Conservation (phyloP, 2,113 vertebrate genomes). For the Ifrita kowaldi region DNA sequence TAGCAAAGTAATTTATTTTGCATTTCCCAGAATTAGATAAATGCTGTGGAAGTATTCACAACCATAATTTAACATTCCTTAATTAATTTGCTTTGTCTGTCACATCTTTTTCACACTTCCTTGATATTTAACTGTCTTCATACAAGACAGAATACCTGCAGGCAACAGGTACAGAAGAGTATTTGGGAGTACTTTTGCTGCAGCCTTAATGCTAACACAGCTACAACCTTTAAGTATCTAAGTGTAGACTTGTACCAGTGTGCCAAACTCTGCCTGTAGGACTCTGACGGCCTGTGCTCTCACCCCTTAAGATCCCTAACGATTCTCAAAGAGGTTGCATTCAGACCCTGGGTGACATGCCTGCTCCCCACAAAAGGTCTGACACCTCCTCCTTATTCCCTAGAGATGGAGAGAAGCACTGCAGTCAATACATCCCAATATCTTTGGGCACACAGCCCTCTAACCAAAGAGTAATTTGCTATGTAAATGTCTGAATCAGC, state of each 20-base stretch:
- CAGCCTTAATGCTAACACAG: background rate
- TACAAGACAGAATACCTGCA: background rate
- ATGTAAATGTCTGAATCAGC: background rate
- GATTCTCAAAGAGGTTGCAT: background rate
- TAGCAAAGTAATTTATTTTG: background rate
- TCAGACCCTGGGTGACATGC: background rate
- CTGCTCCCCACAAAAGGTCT: background rate
- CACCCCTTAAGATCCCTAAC: background rate
- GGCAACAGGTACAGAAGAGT: background rate
- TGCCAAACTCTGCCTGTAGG: background rate
- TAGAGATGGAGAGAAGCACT: background rate
- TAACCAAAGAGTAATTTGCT: background rate
- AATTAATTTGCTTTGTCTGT: background rate
- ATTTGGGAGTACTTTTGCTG: background rate
- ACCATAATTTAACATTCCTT: background rate
- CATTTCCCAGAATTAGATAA: background rate
- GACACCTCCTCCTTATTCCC: background rate
- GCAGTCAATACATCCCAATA: accelerated
- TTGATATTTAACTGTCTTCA: background rate
- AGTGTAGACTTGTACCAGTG: background rate
- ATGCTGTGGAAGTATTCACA: background rate
- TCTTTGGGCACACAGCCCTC: background rate
- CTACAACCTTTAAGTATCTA: background rate
- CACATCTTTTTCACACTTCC: background rate
- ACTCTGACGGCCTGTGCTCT: background rate